A percentile compares a stretch with the other conserved stretches of the same genome.
Evolutionary conservation across 1,140 invertebrate genomes (phyloP).

Genomic region (Solenopsis fugax): DNA sequence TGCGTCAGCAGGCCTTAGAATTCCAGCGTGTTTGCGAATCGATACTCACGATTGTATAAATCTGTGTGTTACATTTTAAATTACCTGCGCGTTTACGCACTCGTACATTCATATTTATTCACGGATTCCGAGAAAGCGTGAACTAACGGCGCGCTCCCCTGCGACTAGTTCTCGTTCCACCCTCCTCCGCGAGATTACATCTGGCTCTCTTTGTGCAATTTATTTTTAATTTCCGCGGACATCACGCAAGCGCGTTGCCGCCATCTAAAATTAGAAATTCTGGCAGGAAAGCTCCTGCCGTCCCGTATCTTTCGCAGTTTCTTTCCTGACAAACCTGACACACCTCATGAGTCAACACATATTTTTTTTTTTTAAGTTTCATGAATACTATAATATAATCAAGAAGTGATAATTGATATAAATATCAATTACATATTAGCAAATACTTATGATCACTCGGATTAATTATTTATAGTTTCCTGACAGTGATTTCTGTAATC

Average conservation of each 20-base stretch:
- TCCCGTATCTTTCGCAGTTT: slow-evolving; percentile 56
- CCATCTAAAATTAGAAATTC: slow-evolving; percentile 80
- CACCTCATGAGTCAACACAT: not conserved
- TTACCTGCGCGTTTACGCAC: not conserved
- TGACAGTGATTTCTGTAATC: not conserved
- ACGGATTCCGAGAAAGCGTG: not conserved
- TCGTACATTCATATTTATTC: not conserved
- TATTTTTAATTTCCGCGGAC: slow-evolving; percentile 84
- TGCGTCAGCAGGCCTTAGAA: slow-evolving; percentile 1
- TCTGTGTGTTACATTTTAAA: not conserved
- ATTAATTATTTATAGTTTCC: not conserved
- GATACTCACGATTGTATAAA: not conserved
- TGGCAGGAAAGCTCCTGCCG: slow-evolving; percentile 61
- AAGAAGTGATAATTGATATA: not conserved
- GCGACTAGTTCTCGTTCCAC: not conserved
- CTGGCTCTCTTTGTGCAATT: slow-evolving; percentile 67
- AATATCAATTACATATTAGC: not conserved
- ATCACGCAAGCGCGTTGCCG: slow-evolving; percentile 73
- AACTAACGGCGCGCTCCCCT: not conserved
- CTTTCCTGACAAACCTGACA: not conserved
- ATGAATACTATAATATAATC: not conserved
- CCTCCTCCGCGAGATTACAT: not conserved
- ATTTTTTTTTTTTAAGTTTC: not conserved
- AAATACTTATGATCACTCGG: not conserved
- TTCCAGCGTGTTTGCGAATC: not conserved